A percentile compares a stretch with the other conserved stretches of the same genome.
Evolutionary conservation across 2,797 vertebrate species (phyloP).

Genomic region (Xenentodon cancila): DNA sequence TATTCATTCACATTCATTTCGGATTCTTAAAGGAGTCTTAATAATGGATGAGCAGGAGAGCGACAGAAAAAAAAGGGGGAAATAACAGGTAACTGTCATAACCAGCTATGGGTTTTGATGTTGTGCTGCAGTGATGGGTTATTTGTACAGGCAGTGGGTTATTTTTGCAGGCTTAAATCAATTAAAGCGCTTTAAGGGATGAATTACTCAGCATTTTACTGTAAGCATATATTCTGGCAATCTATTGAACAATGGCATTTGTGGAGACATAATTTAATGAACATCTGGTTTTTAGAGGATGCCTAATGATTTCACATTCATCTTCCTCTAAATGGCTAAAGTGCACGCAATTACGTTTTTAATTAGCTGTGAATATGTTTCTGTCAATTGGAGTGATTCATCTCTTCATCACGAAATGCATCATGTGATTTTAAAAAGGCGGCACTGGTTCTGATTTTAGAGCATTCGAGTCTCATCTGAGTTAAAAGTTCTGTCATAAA

Average conservation of each 20-base stretch:
- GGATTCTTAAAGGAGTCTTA: constrained; percentile 62
- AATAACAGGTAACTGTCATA: constrained; percentile 51
- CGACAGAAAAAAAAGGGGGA: constrained; percentile 44
- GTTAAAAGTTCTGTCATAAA: constrained; percentile 49
- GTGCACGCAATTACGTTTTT: constrained; percentile 86
- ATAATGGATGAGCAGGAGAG: constrained; percentile 66
- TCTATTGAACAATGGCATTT: constrained; percentile 80
- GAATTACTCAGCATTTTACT: constrained; percentile 75
- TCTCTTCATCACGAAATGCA: constrained; percentile 72
- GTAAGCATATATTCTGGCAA: constrained; percentile 77
- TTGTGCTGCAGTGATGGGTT: constrained; percentile 52
- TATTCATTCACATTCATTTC: constrained; percentile 63
- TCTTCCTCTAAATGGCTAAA: constrained; percentile 86
- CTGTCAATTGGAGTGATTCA: constrained; percentile 83
- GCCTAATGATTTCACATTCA: constrained; percentile 86
- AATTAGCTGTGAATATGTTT: constrained; percentile 86
- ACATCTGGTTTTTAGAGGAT: constrained; percentile 86
- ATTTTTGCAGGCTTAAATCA: constrained; percentile 72
- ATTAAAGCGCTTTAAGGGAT: constrained; percentile 71
- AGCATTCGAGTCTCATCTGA: constrained; percentile 29
- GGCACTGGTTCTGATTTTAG: constrained; percentile 57
- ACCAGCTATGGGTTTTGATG: constrained; percentile 44
- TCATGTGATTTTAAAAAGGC: constrained; percentile 61
- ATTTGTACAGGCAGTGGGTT: constrained; percentile 59
- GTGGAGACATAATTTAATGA: constrained; percentile 84